Base-by-base conservation (phyloP, 37 sponge, comb jelly and placozoan species). In the Lycopodina hypogea region DNA sequence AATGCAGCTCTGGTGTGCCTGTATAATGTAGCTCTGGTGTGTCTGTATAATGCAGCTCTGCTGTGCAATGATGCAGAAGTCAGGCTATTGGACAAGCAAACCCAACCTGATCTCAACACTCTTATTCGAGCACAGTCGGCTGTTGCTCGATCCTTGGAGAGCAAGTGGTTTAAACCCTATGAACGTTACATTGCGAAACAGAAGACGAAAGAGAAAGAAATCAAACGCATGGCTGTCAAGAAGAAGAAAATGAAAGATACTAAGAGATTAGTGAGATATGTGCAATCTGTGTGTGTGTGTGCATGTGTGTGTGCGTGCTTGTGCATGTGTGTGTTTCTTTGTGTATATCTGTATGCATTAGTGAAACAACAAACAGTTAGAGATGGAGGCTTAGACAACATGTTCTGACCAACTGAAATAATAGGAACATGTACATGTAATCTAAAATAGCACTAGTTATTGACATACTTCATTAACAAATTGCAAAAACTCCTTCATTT, bases 161-260 rank as follows among this genome's bases (percentile, higher is more conserved):
- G 73, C 34, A 66, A 75, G 19, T 91, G 87, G 91, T 91, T 40
- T 29, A 51, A 42, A 18, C 21, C 21, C 26, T 84, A 89, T 59
- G 37, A 59, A 59, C 28, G 12, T 59, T 28, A 59, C n/a, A 26
- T 89, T 35, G 66, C 37, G 0, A 40, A 71, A 21, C 77, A 76
- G 15, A 62, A 51, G 19, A 32, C 19, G 21, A 60, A 77, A 22
- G 71, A 69, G 3, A 28, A 78, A 18, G 39, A 75, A 3, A 78
- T 81, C 55, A 62, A 63, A 3, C 60, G 0, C 3, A 22, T 38
- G 78, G 41, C 56, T 50, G 69, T 28, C 32, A 4, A 36, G 72
- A 84, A 51, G 56, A 84, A 51, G 56, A 67, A 32, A 45, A 45
- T 9, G 48, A 9, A 45, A 4, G 8, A 45, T 9, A 45, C 6